These are phyloP conservation scores for Chaetodon auriga DNA, from an alignment of 2,113 vertebrate species.

Conservation along the genomic window DNA sequence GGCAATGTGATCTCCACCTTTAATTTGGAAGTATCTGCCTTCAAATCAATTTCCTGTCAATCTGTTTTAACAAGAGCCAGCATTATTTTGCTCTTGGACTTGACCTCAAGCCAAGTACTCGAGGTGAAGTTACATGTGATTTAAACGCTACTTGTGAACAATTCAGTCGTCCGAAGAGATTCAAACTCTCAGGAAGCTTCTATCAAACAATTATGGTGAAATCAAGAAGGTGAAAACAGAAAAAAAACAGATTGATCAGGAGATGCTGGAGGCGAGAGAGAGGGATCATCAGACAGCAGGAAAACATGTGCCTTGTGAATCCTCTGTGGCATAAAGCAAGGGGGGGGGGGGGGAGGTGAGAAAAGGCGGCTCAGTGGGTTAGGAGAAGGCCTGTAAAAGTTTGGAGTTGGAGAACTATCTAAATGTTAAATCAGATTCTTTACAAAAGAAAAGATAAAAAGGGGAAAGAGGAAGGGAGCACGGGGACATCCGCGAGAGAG, in stretches of 20 bases:
- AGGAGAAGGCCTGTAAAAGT: constrained; percentile 64
- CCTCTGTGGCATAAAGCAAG: constrained; percentile 60
- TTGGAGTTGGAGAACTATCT: constrained; percentile 51
- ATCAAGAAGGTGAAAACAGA: not conserved
- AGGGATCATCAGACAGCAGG: constrained; percentile 48
- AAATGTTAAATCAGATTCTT: constrained; percentile 67
- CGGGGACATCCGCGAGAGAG: constrained; percentile 76
- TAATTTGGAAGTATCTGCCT: constrained; percentile 48
- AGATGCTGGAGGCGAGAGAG: constrained; percentile 58
- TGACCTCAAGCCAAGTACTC: not conserved
- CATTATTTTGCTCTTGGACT: not conserved
- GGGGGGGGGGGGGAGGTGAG: constrained; percentile 10
- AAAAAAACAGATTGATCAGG: constrained; percentile 70
- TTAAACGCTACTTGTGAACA: constrained; percentile 9
- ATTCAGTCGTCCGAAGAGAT: constrained; percentile 7
- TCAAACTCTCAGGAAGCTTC: constrained; percentile 19
- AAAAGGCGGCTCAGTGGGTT: constrained; percentile 65
- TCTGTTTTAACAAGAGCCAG: constrained; percentile 52
- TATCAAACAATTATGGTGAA: constrained; percentile 31
- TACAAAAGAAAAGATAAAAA: constrained; percentile 47
- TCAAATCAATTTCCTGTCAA: constrained; percentile 65
- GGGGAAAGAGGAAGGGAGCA: constrained; percentile 63
- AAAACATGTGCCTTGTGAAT: constrained; percentile 60
- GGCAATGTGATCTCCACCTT: constrained; percentile 51
- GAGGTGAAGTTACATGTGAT: not conserved